A percentile compares a stretch with the other conserved stretches of the same genome.
phyloP scores from a whole-genome alignment of 2,797 vertebrate genomes.

The Potorous gilbertii region DNA sequence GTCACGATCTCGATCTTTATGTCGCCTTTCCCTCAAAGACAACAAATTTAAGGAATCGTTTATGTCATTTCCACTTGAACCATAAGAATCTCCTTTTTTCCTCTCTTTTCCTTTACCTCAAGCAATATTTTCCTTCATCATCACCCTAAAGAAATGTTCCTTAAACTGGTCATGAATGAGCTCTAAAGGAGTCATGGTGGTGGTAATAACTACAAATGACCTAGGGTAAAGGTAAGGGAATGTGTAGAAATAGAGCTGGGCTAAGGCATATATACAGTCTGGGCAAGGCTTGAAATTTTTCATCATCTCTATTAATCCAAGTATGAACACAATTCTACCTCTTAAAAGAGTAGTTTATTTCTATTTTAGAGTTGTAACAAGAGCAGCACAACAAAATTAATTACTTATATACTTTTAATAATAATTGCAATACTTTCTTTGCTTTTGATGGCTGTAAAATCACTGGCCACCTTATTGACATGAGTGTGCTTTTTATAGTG shows the following conservation, averaged over 20 bases:
- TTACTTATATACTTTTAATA: neutral
- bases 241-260: neutral
- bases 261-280: neutral
- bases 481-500: neutral
- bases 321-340: neutral
- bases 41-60: neutral
- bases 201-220: neutral
- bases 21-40: conserved; percentile 90
- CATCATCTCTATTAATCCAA: neutral
- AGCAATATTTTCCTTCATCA: conserved; percentile 1
- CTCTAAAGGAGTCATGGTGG: conserved; percentile 6
- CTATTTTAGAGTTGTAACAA: neutral
- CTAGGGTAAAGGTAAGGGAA: neutral
- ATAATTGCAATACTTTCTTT: neutral
- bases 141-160: neutral
- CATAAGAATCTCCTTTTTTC: neutral
- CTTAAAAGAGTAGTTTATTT: neutral
- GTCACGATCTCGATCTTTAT: conserved; percentile 92
- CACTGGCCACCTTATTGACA: neutral
- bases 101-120: neutral
- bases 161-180: conserved; percentile 9
- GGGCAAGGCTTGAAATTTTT: neutral
- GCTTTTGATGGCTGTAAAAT: neutral
- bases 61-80: neutral
- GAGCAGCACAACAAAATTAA: neutral